Evolutionary conservation across 30 jellyfish, hydroid and myxozoan species (phyloP).

Genomic region (Cassiopea xamachana): DNA sequence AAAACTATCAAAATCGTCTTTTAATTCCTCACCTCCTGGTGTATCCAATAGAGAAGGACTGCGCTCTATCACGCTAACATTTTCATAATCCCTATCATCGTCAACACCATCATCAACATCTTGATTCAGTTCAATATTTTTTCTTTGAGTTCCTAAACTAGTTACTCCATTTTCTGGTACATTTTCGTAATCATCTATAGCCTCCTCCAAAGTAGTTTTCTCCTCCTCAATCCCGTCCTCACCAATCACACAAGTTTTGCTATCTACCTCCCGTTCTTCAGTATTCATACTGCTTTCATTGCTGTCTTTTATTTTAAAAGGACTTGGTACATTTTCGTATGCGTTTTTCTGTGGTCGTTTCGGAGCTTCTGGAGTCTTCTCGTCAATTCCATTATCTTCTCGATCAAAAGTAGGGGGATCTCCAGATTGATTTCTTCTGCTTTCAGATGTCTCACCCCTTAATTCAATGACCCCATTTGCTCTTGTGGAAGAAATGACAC

Average conservation of each 20-base stretch:
- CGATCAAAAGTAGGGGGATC: slow-evolving; percentile 6
- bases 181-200: slow-evolving; percentile 11
- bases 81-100: slow-evolving; percentile 25
- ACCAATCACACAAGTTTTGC: too few species aligned
- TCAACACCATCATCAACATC: background rate
- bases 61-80: background rate
- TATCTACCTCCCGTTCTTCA: background rate
- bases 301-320: background rate
- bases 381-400: background rate
- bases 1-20: background rate
- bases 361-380: slow-evolving; percentile 3
- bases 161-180: background rate
- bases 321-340: slow-evolving; percentile 54
- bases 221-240: background rate
- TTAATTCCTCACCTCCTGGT: background rate
- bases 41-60: background rate
- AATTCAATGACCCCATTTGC: background rate
- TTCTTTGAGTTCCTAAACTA: background rate
- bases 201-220: background rate
- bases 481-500: background rate
- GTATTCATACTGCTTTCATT: background rate
- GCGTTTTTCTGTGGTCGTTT: slow-evolving; percentile 3
- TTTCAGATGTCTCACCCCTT: background rate
- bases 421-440: slow-evolving; percentile 32
- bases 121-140: background rate